Conservation (phyloP, 23 tunicate species). For the Halocynthia aurantium region DNA sequence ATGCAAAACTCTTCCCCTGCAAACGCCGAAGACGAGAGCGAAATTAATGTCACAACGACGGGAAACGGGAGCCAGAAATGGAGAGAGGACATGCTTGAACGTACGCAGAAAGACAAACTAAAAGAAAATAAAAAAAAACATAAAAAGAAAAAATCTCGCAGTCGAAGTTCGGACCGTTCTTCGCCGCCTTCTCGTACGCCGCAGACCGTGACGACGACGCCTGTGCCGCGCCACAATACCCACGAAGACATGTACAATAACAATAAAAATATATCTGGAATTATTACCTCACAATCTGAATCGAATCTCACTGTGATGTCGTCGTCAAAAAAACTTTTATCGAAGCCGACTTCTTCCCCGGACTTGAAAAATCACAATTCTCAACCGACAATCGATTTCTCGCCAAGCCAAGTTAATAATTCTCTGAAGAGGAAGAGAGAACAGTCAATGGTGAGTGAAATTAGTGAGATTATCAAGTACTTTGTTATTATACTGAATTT, state of each 20-base stretch:
- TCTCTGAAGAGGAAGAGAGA: neutral
- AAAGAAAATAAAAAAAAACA: too few relatives aligned
- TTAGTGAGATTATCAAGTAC: neutral
- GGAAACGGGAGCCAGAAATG: slow-evolving; percentile 2
- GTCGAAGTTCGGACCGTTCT: too few relatives aligned
- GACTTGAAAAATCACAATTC: neutral
- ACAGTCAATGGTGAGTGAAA: neutral
- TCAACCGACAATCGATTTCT: neutral
- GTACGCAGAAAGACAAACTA: too few relatives aligned
- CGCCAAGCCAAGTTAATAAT: neutral
- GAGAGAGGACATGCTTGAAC: neutral
- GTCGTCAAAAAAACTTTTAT: neutral
- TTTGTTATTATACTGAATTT: neutral
- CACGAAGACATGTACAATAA: neutral
- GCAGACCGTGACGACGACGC: too few relatives aligned
- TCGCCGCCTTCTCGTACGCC: too few relatives aligned
- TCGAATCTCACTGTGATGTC: slow-evolving; percentile 23
- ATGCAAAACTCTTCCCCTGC: too few relatives aligned
- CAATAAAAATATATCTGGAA: slow-evolving; percentile 8
- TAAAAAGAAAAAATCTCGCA: too few relatives aligned
- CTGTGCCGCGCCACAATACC: neutral
- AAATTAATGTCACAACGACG: neutral
- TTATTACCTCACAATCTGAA: slow-evolving; percentile 11
- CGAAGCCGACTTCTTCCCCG: neutral
- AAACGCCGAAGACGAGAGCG: too few relatives aligned